Percentiles rank a stretch among this genome's conserved stretches.
Conservation (phyloP, 2,888 invertebrate species). For the Sabellastarte sp. region DNA sequence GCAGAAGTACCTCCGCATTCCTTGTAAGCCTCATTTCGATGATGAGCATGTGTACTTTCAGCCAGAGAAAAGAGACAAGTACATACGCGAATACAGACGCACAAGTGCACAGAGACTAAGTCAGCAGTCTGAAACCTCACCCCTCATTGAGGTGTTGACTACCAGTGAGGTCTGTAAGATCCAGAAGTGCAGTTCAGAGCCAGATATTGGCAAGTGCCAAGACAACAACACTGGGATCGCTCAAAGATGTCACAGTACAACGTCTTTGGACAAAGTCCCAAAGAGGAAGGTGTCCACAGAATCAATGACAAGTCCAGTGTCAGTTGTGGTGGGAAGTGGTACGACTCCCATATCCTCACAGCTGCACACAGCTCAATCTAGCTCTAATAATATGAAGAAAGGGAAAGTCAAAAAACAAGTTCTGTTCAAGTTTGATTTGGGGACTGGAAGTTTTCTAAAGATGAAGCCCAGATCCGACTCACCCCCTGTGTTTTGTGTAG, state of each 20-base stretch:
- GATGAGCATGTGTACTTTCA: slow-evolving; percentile 24
- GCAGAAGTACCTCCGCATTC: slow-evolving; percentile 6
- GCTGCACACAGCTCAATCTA: not conserved
- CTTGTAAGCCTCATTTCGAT: slow-evolving; percentile 21
- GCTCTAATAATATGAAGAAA: not conserved
- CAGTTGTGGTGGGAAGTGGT: not conserved
- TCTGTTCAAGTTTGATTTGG: not conserved
- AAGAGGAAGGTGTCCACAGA: not conserved
- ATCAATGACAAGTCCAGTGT: not conserved
- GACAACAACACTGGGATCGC: not conserved
- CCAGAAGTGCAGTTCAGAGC: not conserved
- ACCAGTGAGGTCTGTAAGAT: not conserved
- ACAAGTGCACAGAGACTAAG: not conserved
- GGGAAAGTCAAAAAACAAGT: not conserved
- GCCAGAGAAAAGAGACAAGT: slow-evolving; percentile 34
- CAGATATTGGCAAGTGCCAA: not conserved
- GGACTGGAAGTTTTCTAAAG: not conserved
- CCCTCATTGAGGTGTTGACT: no score
- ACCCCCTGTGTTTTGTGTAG: not conserved
- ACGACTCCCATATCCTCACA: not conserved
- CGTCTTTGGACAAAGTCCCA: not conserved
- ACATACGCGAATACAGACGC: slow-evolving; percentile 14
- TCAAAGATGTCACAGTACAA: not conserved
- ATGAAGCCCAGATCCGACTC: not conserved
- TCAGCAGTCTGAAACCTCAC: not conserved